phyloP scores from a whole-genome alignment of 2,113 vertebrate species.

The Bubo scandiacus region DNA sequence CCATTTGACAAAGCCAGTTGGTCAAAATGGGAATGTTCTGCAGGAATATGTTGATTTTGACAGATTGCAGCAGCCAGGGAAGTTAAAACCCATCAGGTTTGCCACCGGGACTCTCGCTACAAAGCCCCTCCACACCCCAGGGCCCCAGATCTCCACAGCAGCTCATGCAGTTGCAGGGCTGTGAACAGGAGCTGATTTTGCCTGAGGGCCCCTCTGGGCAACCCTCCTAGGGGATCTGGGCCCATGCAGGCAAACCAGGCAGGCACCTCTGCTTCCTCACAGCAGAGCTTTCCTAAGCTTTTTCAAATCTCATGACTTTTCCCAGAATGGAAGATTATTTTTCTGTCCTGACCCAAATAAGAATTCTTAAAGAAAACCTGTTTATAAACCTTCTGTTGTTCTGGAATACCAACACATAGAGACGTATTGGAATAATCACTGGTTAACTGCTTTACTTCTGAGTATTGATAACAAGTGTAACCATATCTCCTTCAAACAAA shows the following conservation, averaged over 20 bases:
- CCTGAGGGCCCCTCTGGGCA: accelerated
- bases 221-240: not conserved
- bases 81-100: not conserved
- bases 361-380: accelerated
- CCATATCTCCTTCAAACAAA: not conserved
- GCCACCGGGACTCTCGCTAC: not conserved
- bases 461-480: not conserved
- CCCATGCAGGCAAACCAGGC: not conserved
- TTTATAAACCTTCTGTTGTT: not conserved
- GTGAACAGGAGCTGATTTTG: not conserved
- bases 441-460: not conserved
- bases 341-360: not conserved
- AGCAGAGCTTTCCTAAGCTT: not conserved
- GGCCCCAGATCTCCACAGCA: not conserved
- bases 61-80: not conserved
- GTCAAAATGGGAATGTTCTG: not conserved
- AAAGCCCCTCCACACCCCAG: not conserved
- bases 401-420: not conserved
- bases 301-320: not conserved
- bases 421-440: not conserved
- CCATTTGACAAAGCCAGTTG: not conserved
- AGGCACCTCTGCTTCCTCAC: not conserved
- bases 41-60: not conserved
- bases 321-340: not conserved
- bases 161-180: not conserved